phyloP scores from a whole-genome alignment of 2,113 vertebrate species.

The Xiphophorus maculatus region DNA sequence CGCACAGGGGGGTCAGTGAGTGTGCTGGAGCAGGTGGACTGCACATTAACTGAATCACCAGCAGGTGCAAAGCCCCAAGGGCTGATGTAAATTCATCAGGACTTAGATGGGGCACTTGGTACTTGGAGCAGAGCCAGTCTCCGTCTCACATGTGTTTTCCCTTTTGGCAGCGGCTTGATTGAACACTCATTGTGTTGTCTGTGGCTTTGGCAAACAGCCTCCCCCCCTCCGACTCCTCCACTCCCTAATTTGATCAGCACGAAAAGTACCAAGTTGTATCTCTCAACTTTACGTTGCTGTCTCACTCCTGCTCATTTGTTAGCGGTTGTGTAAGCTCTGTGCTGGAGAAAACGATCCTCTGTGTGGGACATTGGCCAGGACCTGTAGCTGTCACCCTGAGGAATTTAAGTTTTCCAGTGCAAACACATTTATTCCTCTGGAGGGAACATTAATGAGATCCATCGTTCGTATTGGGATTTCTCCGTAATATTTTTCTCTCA shows the following conservation, averaged over 20 bases:
- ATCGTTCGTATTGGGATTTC: slow-evolving; percentile 28
- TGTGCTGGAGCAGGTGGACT: slow-evolving; percentile 67
- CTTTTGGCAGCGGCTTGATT: slow-evolving; percentile 66
- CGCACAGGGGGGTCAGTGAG: slow-evolving; percentile 48
- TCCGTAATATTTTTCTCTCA: slow-evolving; percentile 41
- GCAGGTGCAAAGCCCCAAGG: slow-evolving; percentile 78
- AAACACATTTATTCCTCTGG: slow-evolving; percentile 15
- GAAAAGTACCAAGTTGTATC: slow-evolving; percentile 37
- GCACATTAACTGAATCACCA: slow-evolving; percentile 72
- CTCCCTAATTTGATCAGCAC: slow-evolving; percentile 61
- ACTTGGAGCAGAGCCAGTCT: slow-evolving; percentile 69
- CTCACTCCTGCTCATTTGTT: slow-evolving; percentile 44
- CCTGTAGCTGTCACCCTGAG: slow-evolving; percentile 25
- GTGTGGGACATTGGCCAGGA: slow-evolving; percentile 33
- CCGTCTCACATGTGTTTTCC: slow-evolving; percentile 71
- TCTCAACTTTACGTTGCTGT: slow-evolving; percentile 31
- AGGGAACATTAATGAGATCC: slow-evolving; percentile 37
- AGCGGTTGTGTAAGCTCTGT: slow-evolving; percentile 41
- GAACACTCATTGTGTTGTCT: slow-evolving; percentile 72
- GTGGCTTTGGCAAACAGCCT: slow-evolving; percentile 66
- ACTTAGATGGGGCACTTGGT: slow-evolving; percentile 73
- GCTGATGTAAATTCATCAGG: slow-evolving; percentile 76
- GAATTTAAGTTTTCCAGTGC: slow-evolving; percentile 30
- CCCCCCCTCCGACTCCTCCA: slow-evolving; percentile 31
- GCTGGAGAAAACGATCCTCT: slow-evolving; percentile 40